Evolutionary conservation across 2,888 invertebrate species (phyloP), one percentile per base, ranked within the genome.

Genomic region (Agonopterix heracliana): DNA sequence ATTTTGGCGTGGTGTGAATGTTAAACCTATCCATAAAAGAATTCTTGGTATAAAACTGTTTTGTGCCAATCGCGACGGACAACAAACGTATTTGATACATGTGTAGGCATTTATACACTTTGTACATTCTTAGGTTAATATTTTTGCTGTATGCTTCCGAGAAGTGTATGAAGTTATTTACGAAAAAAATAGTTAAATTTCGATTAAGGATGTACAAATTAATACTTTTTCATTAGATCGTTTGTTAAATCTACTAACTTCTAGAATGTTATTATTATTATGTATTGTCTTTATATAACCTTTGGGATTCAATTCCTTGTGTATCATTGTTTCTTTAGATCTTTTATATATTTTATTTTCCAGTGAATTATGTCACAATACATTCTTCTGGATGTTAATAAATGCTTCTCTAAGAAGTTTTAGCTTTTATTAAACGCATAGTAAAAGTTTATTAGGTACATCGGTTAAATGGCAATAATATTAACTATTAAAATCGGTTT

Each of bases 141-240:
- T 53, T 58, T 52, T 47, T 53, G 56, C 53, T 55, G 58, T 60
- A 60, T 61, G 60, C 83, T 85, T 84, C 84, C 78, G 55, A 74
- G 84, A 85, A 85, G 82, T 60, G 68, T 71, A 68, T 64, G 61
- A 55, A 56, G 52, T 55, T 74, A 70, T 71, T 71, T 71, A 72
- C 38, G 38, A n/a, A 26, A 26, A 26, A 67, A 61, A 61, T 54
- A 58, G 51, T 52, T 54, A 51, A 61, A 65, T 60, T 47, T 61
- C 58, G 60, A 64, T 53, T 71, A 71, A 13, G 66, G 54, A 65
- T 74, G 68, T 74, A 71, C 73, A 78, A 74, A 74, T 66, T 66
- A 59, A 61, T 55, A 49, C 55, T 48, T 53, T 53, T 53, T 55
- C 43, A 52, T 53, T 55, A 57, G 62, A 44, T 59, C 53, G 52